phyloP scores from a whole-genome alignment of 2,797 vertebrate genomes.

The Enteromius unitaeniatus region DNA sequence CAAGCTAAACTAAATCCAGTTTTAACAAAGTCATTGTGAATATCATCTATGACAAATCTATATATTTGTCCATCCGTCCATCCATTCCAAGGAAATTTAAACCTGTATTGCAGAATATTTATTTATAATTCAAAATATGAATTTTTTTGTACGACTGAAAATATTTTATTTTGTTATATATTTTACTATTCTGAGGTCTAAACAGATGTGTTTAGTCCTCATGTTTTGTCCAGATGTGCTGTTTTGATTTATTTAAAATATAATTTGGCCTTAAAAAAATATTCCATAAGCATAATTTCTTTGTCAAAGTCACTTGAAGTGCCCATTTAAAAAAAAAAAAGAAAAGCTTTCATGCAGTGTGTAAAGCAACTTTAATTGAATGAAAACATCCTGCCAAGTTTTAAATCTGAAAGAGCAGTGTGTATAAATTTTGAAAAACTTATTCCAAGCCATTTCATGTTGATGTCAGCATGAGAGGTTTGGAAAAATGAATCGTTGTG shows the following conservation, averaged over 20 bases:
- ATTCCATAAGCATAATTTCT: background rate
- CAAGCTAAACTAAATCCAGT: conserved; percentile 58
- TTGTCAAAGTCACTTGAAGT: background rate
- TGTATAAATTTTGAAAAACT: too few relatives aligned
- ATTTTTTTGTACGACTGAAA: background rate
- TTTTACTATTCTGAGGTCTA: background rate
- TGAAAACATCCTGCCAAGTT: too few relatives aligned
- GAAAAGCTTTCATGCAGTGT: too few relatives aligned
- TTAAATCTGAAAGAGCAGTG: too few relatives aligned
- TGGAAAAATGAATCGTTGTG: too few relatives aligned
- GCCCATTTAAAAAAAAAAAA: background rate
- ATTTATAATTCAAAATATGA: background rate
- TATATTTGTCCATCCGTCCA: background rate
- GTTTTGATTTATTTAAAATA: background rate
- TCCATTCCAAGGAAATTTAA: background rate
- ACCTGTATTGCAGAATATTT: background rate
- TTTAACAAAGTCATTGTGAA: conserved; percentile 52
- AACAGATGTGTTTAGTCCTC: background rate
- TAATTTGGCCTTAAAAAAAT: background rate
- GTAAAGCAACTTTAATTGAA: too few relatives aligned
- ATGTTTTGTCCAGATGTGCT: background rate
- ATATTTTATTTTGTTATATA: background rate
- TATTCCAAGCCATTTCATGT: too few relatives aligned
- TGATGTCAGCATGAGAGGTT: too few relatives aligned
- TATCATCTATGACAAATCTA: background rate